Conservation (phyloP, 1,140 invertebrate species). For the Anoplophora glabripennis region DNA sequence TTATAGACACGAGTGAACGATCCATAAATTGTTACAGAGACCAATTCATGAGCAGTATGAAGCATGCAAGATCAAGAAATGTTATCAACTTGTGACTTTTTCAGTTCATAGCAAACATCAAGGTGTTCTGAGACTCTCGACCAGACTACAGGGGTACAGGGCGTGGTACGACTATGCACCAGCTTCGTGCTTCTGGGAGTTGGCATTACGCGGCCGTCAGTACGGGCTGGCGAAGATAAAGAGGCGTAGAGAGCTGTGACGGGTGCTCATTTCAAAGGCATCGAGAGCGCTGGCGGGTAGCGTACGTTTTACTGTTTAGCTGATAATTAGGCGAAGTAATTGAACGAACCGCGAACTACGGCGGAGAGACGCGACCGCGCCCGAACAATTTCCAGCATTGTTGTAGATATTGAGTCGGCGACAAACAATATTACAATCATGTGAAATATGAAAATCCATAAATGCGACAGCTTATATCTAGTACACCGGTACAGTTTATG, state of each 20-base stretch:
- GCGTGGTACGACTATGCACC: background rate
- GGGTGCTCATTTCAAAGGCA: slow-evolving; percentile 1
- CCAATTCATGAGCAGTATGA: no score
- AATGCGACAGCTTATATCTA: slow-evolving; percentile 22
- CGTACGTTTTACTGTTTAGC: slow-evolving; percentile 39
- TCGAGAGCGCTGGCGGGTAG: slow-evolving; percentile 26
- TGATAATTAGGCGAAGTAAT: slow-evolving; percentile 39
- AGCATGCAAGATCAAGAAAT: no score
- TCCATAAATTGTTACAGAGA: no score
- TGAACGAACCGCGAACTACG: slow-evolving; percentile 29
- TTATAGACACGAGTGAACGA: no score
- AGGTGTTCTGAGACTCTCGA: no score
- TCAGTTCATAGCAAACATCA: no score
- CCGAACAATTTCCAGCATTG: slow-evolving; percentile 29
- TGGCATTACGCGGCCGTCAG: background rate
- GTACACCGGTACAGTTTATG: background rate
- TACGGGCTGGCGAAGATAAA: background rate
- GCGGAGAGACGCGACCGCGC: slow-evolving; percentile 11
- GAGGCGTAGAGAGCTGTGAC: slow-evolving; percentile 1
- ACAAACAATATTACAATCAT: no score
- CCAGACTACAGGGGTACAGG: no score
- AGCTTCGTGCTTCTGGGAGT: background rate
- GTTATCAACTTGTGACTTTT: no score
- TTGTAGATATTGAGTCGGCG: background rate
- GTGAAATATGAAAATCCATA: slow-evolving; percentile 4